phyloP scores from a whole-genome alignment of 1,140 invertebrate species.

The Dreissena polymorpha region DNA sequence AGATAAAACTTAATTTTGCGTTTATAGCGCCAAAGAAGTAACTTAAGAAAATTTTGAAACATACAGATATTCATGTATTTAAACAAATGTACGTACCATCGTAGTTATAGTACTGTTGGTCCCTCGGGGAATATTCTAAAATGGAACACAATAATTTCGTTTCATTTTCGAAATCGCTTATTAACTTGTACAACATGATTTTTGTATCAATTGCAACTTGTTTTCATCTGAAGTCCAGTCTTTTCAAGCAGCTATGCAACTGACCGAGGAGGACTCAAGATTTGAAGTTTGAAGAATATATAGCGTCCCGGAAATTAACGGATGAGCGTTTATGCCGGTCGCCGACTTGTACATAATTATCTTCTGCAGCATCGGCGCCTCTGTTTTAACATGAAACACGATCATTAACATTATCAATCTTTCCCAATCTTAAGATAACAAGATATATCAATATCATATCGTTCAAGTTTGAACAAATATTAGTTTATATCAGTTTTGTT shows the following conservation, averaged over 20 bases:
- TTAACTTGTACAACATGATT: constrained; percentile 39
- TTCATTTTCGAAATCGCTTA: constrained; percentile 49
- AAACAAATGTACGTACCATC: constrained; percentile 30
- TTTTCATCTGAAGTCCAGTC: background rate
- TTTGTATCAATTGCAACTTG: background rate
- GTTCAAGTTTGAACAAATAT: too few species aligned
- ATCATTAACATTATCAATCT: too few species aligned
- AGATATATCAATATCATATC: too few species aligned
- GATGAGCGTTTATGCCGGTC: background rate
- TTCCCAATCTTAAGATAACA: too few species aligned
- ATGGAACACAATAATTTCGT: constrained; percentile 29
- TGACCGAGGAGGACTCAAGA: background rate
- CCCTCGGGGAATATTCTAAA: constrained; percentile 46
- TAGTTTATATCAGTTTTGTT: too few species aligned
- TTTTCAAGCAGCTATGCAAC: background rate
- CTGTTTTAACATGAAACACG: constrained; percentile 17
- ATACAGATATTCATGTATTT: background rate
- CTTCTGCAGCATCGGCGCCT: background rate
- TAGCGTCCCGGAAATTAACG: background rate
- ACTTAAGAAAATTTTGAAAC: background rate
- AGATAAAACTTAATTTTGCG: background rate
- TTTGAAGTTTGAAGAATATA: background rate
- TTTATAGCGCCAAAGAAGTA: background rate
- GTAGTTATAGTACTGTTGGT: constrained; percentile 45
- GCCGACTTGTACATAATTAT: background rate